Conservation (phyloP, 2,888 invertebrate genomes). For the Mylabris sibirica region DNA sequence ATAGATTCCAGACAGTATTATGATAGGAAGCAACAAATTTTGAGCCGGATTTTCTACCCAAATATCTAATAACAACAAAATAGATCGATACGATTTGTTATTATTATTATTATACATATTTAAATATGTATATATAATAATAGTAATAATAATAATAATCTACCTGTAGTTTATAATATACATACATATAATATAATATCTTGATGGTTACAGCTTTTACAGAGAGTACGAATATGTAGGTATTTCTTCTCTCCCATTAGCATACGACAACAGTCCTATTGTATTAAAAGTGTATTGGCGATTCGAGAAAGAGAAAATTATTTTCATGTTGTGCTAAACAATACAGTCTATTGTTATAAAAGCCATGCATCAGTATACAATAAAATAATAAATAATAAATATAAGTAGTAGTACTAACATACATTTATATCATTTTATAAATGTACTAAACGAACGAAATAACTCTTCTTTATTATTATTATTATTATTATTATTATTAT, state of each 20-base stretch:
- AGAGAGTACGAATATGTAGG: slow-evolving; percentile 12
- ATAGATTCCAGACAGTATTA: slow-evolving; percentile 48
- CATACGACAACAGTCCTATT: slow-evolving; percentile 59
- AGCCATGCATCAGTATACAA: slow-evolving; percentile 55
- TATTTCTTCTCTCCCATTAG: slow-evolving; percentile 49
- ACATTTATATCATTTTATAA: slow-evolving; percentile 5
- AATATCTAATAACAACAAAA: slow-evolving; percentile 7
- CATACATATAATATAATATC: background rate
- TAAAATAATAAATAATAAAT: slow-evolving; percentile 57
- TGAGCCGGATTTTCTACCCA: slow-evolving; percentile 26
- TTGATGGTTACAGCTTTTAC: slow-evolving; percentile 5
- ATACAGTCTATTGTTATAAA: slow-evolving; percentile 56
- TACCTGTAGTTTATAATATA: background rate
- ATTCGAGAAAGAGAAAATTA: slow-evolving; percentile 59
- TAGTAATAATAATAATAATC: background rate
- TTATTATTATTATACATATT: background rate
- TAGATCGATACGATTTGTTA: background rate
- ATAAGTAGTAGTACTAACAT: slow-evolving; percentile 14
- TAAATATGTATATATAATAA: too few relatives aligned
- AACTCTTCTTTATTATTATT: slow-evolving; percentile 1
- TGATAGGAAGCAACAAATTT: slow-evolving; percentile 22
- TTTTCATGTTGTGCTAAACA: slow-evolving; percentile 57
- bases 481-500: slow-evolving; percentile 3
- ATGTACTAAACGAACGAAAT: slow-evolving; percentile 4
- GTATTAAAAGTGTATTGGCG: slow-evolving; percentile 58